Conservation (phyloP, 2,888 invertebrate species). For the Cecidostiba fungosa region DNA sequence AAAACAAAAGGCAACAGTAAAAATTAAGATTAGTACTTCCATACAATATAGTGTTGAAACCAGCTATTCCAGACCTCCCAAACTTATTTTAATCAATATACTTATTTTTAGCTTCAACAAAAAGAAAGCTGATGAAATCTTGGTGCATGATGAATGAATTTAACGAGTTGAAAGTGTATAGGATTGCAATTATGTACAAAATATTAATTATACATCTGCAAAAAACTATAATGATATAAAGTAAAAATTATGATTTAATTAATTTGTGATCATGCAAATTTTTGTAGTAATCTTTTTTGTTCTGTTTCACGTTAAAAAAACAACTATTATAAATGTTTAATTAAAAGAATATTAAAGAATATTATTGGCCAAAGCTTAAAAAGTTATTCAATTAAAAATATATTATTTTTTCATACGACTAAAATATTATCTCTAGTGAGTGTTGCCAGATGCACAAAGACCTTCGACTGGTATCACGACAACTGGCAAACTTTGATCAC, state of each 20-base stretch:
- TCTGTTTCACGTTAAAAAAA: background rate
- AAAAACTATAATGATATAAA: background rate
- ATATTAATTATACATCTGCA: background rate
- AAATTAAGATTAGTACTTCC: conserved; percentile 41
- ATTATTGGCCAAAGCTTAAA: too few relatives aligned
- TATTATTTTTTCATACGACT: background rate
- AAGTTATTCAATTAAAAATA: too few relatives aligned
- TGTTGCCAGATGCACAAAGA: conserved; percentile 38
- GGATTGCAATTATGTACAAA: background rate
- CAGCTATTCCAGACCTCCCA: conserved; percentile 2
- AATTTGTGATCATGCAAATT: background rate
- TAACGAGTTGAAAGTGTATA: background rate
- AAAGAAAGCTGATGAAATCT: conserved; percentile 1
- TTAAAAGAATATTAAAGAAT: too few relatives aligned
- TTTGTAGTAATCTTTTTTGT: background rate
- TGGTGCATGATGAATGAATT: background rate
- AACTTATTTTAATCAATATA: conserved; percentile 35
- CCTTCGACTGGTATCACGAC: conserved; percentile 38
- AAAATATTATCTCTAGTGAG: conserved; percentile 28
- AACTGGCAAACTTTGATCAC: conserved; percentile 54
- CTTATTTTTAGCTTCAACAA: conserved; percentile 33
- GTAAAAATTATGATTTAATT: conserved; percentile 11
- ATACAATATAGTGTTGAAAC: conserved; percentile 29
- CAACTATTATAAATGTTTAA: background rate
- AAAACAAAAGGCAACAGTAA: conserved; percentile 48